Conservation (phyloP, 2,888 invertebrate species). For the Ophioninae sp. region DNA sequence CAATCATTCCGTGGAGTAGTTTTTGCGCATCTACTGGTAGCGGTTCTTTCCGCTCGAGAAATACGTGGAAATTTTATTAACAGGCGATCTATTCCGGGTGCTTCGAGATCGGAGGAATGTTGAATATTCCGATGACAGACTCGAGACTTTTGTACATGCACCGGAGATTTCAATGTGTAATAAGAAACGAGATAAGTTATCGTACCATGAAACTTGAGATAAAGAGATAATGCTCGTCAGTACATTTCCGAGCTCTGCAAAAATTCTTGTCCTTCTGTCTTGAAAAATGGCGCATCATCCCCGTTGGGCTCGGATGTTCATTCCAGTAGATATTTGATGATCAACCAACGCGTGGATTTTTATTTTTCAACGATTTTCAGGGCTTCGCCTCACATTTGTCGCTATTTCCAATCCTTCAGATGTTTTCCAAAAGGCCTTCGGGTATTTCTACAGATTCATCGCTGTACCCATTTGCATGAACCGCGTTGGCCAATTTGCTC, state of each 20-base stretch:
- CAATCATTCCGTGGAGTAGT: not conserved
- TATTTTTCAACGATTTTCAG: not conserved
- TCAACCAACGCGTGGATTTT: not conserved
- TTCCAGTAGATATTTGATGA: not conserved
- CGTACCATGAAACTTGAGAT: not conserved
- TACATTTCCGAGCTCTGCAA: conserved; percentile 20
- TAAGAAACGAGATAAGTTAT: conserved; percentile 36
- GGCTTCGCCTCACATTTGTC: not conserved
- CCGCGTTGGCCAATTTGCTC: not conserved
- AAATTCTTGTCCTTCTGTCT: conserved; percentile 18
- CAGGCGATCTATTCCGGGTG: not conserved
- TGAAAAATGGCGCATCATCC: too few relatives aligned
- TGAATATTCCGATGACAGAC: not conserved
- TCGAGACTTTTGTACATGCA: not conserved
- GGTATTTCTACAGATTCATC: not conserved
- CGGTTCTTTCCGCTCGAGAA: not conserved
- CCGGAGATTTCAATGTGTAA: conserved; percentile 14
- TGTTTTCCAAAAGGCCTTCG: not conserved
- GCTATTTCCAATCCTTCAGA: not conserved
- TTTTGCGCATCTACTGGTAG: not conserved
- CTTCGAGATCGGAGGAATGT: not conserved
- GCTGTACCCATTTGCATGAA: not conserved
- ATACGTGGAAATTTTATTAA: not conserved
- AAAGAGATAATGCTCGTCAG: conserved; percentile 21
- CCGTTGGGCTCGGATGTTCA: not conserved